Base-by-base conservation (phyloP, 2,797 vertebrate genomes). In the Neosilurus mollespiculum region DNA sequence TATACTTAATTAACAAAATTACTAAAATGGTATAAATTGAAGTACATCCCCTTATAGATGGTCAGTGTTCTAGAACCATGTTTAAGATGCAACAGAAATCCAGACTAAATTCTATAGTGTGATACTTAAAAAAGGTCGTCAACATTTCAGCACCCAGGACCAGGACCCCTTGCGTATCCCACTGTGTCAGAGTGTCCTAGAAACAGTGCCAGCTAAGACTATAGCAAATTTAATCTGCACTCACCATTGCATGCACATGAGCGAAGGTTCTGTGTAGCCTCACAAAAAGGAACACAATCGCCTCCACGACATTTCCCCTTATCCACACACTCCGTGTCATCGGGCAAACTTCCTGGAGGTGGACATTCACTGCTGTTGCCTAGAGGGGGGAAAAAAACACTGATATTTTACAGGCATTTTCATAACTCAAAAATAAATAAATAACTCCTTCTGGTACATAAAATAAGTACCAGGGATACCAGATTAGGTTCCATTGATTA, bases 211-310 rank as follows among this genome's bases (percentile, higher is more conserved):
- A 78, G 22, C 22, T 1, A 58, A 64, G 22, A 62, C 24, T 10
- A 30, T 24, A 56, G 71, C 18, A 24, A 30, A 20, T 1, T 30
- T 20, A 20, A 75, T 30, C 59, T 56, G 64, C 20, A 4, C 92
- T 93, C 92, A 99, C 98, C 96, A 0, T 96, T 98, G 86, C 98
- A 99, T 0, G 97, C 98, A 7, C 98, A 99, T 0, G 98, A 96
- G 20, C 91, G 88, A 3, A 96, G 94, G 54, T 88, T 92, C 90
- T 92, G 92, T 87, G 93, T 88, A 54, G 96, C 94, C 91, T 97
- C 96, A 1, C 98, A 99, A 94, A 99, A 99, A 0, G 98, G 97
- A 53, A 96, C 91, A 3, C 98, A 99, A 81, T 97, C 96, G 15
- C 98, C 98, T 0, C 91, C 93, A 75, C 64, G 93, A 90, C 98